A percentile compares a stretch with the other conserved stretches of the same genome.
Conservation (phyloP, 2,888 invertebrate genomes). For the Drosophila pegasa region DNA sequence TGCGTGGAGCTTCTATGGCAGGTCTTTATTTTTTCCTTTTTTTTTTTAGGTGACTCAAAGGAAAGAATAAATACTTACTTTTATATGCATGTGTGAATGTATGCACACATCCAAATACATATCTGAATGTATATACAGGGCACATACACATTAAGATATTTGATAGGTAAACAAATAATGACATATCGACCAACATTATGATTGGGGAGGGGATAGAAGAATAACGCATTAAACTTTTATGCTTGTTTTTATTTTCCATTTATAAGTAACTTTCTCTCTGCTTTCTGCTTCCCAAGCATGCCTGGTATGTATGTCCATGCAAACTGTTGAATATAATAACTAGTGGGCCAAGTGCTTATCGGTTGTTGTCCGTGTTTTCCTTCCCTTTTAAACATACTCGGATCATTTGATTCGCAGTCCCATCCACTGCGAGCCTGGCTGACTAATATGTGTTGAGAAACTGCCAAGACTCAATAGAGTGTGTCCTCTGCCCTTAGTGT, state of each 20-base stretch:
- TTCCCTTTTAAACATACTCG: conserved; percentile 55
- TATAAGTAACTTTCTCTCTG: conserved; percentile 55
- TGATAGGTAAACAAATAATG: conserved; percentile 8
- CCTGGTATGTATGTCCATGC: not conserved
- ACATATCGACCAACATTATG: conserved; percentile 45
- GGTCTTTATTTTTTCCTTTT: conserved; percentile 15
- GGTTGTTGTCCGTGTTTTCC: conserved; percentile 57
- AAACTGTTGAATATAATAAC: conserved; percentile 13
- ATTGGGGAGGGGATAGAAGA: conserved; percentile 24
- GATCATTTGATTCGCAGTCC: conserved; percentile 71
- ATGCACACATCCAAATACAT: conserved; percentile 10
- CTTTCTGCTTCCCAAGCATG: not conserved
- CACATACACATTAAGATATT: conserved; percentile 1
- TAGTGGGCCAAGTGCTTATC: conserved; percentile 39
- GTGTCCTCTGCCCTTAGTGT: conserved; percentile 43
- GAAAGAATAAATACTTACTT: conserved; percentile 53
- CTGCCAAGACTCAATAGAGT: conserved; percentile 41
- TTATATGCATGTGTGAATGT: conserved; percentile 27
- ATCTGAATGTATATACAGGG: not conserved
- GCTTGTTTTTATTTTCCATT: conserved; percentile 81
- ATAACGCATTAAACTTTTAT: conserved; percentile 76
- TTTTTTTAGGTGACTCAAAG: conserved; percentile 50
- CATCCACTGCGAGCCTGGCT: conserved; percentile 44
- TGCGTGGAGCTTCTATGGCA: conserved; percentile 36
- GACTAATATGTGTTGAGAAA: conserved; percentile 47